Base-by-base conservation (phyloP, 2,888 invertebrate genomes). In the Temnothorax unifasciatus region DNA sequence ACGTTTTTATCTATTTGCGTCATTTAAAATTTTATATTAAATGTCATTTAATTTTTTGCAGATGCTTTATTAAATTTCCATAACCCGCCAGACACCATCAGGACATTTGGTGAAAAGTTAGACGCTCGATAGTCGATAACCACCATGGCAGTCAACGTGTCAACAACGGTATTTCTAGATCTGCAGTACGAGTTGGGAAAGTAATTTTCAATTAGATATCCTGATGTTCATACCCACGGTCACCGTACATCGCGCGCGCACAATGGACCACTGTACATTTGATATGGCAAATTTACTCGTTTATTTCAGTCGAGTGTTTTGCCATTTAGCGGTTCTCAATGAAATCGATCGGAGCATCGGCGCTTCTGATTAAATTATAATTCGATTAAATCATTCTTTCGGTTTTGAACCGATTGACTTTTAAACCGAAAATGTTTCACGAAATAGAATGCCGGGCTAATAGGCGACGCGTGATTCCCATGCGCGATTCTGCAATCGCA, bases 321-420 rank as follows among this genome's bases (percentile, higher is more conserved):
- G 41, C 47, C 18, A 59, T 47, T 74, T 73, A 74, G 34, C 21
- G 44, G 73, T 4, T 34, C 47, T 73, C 73, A 74, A 81, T 81
- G 57, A 74, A 47, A 73, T 50, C 59, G 47, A 74, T 77, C 44
- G 21, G 11, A 13, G 13, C 25, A 29, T 29, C 38, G 66, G 4
- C n/a, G 57, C 25, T 68, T 52, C 69, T 50, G 52, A 69, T 77
- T 77, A 25, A 76, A 76, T 64, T 64, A 76, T 64, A 76, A 76
- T 54, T 54, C 41, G 54, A 66, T 76, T 29, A 15, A 77, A 11
- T 4, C 2, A 15, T 59, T 73, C 79, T 81, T 74, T 73, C 59
- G 74, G 9, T 34, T 38, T 44, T 13, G 57, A 21, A 11, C 47
- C 44, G 47, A 81, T 47, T 81, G 74, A 81, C 73, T 73, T 81